A percentile compares a stretch with the other conserved stretches of the same genome.
Conservation (phyloP, 2,113 vertebrate genomes). For the Cottus gobio region DNA sequence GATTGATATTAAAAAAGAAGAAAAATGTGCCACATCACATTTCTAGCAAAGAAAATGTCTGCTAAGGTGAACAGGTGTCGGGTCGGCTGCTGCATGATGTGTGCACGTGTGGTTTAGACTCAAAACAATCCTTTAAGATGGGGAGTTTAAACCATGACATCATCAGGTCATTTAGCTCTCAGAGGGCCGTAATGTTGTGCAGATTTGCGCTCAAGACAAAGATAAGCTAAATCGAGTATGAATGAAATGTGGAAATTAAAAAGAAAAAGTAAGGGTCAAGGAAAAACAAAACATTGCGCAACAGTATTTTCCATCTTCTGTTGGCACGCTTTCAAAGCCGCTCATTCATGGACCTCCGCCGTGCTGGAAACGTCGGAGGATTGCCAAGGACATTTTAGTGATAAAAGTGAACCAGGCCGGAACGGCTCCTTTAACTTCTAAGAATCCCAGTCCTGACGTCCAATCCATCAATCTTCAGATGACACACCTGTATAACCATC, state of each 20-base stretch:
- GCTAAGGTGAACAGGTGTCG: constrained; percentile 25
- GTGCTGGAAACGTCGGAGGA: constrained; percentile 50
- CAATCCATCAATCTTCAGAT: constrained; percentile 31
- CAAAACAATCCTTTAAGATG: constrained; percentile 22
- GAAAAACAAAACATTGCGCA: constrained; percentile 40
- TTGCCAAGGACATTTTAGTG: constrained; percentile 65
- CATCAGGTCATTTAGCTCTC: constrained; percentile 7
- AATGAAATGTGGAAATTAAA: constrained; percentile 5
- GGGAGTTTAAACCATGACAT: constrained; percentile 9
- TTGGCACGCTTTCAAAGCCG: constrained; percentile 42
- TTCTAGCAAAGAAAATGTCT: neutral
- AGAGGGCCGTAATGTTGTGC: neutral
- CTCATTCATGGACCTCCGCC: constrained; percentile 31
- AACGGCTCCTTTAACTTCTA: constrained; percentile 44
- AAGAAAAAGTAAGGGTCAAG: too few species aligned
- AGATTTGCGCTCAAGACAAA: neutral
- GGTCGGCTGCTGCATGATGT: constrained; percentile 11
- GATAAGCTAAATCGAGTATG: neutral
- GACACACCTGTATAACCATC: constrained; percentile 29
- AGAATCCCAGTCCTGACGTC: constrained; percentile 17
- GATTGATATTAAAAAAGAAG: neutral
- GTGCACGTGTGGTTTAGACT: neutral
- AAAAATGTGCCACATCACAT: neutral
- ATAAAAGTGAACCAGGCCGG: constrained; percentile 53
- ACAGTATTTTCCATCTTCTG: constrained; percentile 53